These are phyloP conservation scores for Kryptolebias ocellatus DNA, from an alignment of 2,797 vertebrate species.

Conservation along the genomic window DNA sequence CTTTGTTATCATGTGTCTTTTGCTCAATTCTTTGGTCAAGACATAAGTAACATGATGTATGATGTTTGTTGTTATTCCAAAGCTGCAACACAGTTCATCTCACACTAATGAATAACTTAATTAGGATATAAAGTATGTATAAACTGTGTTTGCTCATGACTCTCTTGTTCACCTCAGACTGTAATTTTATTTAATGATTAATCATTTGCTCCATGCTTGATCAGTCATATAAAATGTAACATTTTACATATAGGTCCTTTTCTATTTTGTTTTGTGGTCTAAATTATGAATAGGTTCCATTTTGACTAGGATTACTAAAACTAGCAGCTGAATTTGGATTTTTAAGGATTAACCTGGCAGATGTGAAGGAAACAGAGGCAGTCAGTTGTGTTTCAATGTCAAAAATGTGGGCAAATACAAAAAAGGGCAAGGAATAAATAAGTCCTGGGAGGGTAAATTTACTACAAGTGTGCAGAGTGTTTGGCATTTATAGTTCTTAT, in stretches of 20 bases:
- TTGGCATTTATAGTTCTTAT: too few relatives aligned
- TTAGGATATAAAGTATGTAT: background rate
- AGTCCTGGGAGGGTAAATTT: background rate
- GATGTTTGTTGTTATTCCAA: background rate
- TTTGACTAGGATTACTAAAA: too few relatives aligned
- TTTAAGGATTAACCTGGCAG: background rate
- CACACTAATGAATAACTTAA: slow-evolving; percentile 1
- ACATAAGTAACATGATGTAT: background rate
- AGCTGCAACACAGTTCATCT: slow-evolving; percentile 9
- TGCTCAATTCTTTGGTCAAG: background rate
- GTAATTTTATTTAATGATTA: too few relatives aligned
- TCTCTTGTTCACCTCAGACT: background rate
- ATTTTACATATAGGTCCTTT: too few relatives aligned
- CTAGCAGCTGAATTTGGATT: background rate
- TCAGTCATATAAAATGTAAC: too few relatives aligned
- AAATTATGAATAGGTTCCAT: background rate
- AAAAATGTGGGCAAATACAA: background rate
- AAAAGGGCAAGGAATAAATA: background rate
- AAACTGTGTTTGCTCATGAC: background rate
- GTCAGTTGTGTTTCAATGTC: background rate
- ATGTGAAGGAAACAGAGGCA: background rate
- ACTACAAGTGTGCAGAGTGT: too few relatives aligned
- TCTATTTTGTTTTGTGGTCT: background rate
- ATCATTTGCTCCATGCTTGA: too few relatives aligned
- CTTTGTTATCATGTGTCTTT: slow-evolving; percentile 10